These are phyloP conservation scores for Thymallus thymallus DNA, from an alignment of 2,113 vertebrate species.

Conservation along the genomic window DNA sequence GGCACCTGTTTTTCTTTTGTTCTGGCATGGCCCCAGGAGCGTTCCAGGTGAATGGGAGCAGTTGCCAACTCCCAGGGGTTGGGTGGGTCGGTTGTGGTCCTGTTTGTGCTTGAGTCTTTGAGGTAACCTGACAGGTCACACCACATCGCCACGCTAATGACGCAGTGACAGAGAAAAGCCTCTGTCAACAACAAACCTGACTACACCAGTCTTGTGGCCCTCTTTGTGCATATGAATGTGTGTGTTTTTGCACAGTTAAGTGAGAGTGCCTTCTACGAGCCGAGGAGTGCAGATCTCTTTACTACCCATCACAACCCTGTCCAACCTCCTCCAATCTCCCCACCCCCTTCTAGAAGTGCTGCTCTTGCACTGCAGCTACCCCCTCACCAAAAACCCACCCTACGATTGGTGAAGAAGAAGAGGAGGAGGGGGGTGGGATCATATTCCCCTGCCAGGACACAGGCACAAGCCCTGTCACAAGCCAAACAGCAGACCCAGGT, in stretches of 20 bases:
- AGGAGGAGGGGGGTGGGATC: conserved; percentile 41
- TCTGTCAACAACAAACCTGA: conserved; percentile 26
- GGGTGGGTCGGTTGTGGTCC: conserved; percentile 5
- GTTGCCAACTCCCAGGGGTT: background rate
- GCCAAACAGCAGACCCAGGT: conserved; percentile 41
- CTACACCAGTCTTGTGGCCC: background rate
- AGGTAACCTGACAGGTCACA: conserved; percentile 62
- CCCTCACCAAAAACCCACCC: conserved; percentile 45
- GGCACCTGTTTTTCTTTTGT: background rate
- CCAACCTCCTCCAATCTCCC: conserved; percentile 1
- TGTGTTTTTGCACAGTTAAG: background rate
- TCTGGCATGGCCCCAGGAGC: background rate
- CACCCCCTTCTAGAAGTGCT: conserved; percentile 65
- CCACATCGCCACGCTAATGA: conserved; percentile 47
- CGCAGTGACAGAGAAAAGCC: conserved; percentile 15
- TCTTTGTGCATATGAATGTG: conserved; percentile 1
- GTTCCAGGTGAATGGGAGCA: background rate
- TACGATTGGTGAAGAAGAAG: conserved; percentile 54
- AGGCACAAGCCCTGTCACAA: conserved; percentile 50
- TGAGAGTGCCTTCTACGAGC: conserved; percentile 30
- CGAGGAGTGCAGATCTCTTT: conserved; percentile 54
- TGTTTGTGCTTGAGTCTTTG: conserved; percentile 1
- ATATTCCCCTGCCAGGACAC: conserved; percentile 55
- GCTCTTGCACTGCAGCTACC: conserved; percentile 63
- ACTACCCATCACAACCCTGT: conserved; percentile 28